These are phyloP conservation scores for Sebastolobus alascanus DNA, from an alignment of 2,797 vertebrate species.

Conservation along the genomic window DNA sequence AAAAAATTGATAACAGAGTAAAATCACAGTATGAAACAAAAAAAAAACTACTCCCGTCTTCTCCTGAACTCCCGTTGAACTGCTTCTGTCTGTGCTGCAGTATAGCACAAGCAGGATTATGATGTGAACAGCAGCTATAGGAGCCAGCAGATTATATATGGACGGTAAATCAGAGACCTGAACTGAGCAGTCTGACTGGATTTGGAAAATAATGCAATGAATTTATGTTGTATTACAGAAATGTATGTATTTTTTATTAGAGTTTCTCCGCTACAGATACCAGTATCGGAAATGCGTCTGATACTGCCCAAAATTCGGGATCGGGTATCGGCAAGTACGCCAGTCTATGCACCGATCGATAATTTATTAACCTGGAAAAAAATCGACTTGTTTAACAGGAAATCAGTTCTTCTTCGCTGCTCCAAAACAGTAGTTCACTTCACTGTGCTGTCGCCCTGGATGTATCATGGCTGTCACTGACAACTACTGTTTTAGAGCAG, in stretches of 20 bases:
- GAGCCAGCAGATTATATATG: constrained; percentile 49
- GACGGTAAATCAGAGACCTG: constrained; percentile 18
- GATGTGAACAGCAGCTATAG: constrained; percentile 44
- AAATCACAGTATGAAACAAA: constrained; percentile 32
- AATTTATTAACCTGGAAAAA: too few relatives aligned
- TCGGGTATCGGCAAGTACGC: too few relatives aligned
- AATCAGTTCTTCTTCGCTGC: too few relatives aligned
- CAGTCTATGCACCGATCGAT: too few relatives aligned
- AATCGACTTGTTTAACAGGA: too few relatives aligned
- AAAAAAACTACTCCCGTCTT: constrained; percentile 4
- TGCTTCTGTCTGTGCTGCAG: constrained; percentile 45
- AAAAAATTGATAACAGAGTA: constrained; percentile 36
- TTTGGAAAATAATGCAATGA: constrained; percentile 30
- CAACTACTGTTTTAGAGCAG: too few relatives aligned
- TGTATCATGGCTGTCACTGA: too few relatives aligned
- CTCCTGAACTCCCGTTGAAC: constrained; percentile 70
- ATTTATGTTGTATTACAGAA: background rate
- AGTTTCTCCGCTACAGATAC: background rate
- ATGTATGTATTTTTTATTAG: background rate
- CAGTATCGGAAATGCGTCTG: rapidly evolving
- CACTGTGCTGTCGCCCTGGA: too few relatives aligned
- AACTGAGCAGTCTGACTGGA: constrained; percentile 31
- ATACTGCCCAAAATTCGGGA: too few relatives aligned
- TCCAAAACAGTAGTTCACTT: too few relatives aligned
- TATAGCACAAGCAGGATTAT: constrained; percentile 49